These are phyloP conservation scores for Amphiura filiformis DNA, from an alignment of 35 echinoderm and acorn worm species.

Conservation along the genomic window DNA sequence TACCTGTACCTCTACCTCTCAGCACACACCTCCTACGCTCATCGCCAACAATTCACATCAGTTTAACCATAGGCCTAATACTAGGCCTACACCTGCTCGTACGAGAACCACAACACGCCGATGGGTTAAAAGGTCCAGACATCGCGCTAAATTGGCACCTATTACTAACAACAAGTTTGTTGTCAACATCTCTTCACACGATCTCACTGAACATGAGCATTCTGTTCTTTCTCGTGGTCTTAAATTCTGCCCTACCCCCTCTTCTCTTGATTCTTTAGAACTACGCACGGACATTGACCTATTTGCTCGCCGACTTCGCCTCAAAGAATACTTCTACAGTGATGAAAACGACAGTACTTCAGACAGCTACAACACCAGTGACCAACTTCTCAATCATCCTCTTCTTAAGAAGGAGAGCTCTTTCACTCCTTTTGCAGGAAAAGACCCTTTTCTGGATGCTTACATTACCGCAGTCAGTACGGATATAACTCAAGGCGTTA, in stretches of 20 bases:
- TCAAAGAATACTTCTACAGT: neutral
- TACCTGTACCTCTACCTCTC: no score
- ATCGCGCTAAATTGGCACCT: neutral
- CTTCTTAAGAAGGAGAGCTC: neutral
- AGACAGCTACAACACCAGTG: neutral
- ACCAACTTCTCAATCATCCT: neutral
- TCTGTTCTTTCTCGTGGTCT: neutral
- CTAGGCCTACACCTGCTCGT: neutral
- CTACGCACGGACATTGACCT: neutral
- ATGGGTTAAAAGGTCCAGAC: neutral
- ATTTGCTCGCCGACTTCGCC: neutral
- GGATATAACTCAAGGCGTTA: neutral
- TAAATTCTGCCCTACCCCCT: neutral
- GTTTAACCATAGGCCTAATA: no score
- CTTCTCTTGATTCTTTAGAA: neutral
- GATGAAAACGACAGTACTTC: neutral
- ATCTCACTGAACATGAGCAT: neutral
- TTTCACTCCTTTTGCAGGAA: neutral
- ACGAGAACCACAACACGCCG: neutral
- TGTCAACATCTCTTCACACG: neutral
- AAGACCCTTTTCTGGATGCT: neutral
- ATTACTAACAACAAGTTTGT: neutral
- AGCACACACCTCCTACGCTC: no score
- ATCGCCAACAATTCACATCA: no score
- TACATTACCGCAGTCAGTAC: neutral